Conservation (phyloP, 2,888 invertebrate species). For the Priocnemis perturbator region DNA sequence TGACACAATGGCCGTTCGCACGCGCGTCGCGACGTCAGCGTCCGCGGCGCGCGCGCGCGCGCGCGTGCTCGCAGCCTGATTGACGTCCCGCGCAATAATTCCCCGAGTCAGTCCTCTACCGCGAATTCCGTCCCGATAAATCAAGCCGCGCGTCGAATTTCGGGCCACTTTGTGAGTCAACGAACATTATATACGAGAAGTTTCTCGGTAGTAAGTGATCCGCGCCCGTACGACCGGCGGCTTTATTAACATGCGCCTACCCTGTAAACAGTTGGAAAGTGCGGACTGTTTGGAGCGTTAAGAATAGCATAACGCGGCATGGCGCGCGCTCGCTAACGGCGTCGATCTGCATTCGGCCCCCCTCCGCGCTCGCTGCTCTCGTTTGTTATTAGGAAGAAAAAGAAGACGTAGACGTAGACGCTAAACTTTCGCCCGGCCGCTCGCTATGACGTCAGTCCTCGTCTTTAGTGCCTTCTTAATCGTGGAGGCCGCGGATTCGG, state of each 20-base stretch:
- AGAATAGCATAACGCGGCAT: constrained; percentile 43
- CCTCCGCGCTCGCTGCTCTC: too few relatives aligned
- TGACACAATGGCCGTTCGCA: too few relatives aligned
- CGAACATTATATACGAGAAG: neutral
- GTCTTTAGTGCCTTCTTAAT: neutral
- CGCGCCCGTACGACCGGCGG: neutral
- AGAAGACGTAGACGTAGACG: constrained; percentile 6
- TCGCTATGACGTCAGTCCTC: constrained; percentile 8
- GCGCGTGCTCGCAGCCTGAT: too few relatives aligned
- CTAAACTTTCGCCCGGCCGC: constrained; percentile 4
- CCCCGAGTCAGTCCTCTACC: too few relatives aligned
- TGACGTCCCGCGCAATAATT: too few relatives aligned
- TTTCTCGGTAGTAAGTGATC: constrained; percentile 11
- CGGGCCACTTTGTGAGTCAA: neutral
- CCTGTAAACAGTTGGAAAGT: constrained; percentile 40
- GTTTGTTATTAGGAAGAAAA: constrained; percentile 13
- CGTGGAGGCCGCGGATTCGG: neutral
- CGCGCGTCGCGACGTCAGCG: too few relatives aligned
- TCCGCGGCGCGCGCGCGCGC: too few relatives aligned
- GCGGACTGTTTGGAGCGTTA: constrained; percentile 40
- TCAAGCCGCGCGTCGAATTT: too few relatives aligned
- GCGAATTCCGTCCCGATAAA: too few relatives aligned
- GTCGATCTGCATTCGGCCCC: neutral
- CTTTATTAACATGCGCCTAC: constrained; percentile 32
- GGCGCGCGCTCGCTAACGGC: neutral